phyloP scores from a whole-genome alignment of 2,113 vertebrate species.

The Rhagologus leucostigma region DNA sequence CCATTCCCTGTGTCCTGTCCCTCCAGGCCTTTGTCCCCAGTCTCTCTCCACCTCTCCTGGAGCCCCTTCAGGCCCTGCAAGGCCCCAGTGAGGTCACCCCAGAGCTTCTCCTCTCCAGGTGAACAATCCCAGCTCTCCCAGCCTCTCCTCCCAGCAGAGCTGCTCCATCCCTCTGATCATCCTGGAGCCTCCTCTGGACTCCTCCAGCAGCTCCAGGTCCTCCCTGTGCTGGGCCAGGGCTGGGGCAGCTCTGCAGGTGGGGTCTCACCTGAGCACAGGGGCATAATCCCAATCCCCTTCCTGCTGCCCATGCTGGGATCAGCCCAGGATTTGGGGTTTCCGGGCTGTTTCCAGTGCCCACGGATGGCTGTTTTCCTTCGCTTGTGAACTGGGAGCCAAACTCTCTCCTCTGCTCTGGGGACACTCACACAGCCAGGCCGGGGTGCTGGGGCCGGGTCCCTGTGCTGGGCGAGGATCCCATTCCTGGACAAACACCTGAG shows the following conservation, averaged over 20 bases:
- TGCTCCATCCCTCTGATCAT: background rate
- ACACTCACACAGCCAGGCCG: background rate
- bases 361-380: background rate
- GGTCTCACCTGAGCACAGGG: background rate
- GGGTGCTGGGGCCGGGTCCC: background rate
- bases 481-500: background rate
- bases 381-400: background rate
- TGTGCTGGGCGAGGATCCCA: rapidly evolving
- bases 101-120: background rate
- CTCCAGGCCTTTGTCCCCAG: rapidly evolving
- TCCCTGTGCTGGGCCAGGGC: background rate
- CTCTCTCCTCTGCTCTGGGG: background rate
- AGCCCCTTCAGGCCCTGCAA: rapidly evolving
- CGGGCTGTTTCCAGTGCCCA: background rate
- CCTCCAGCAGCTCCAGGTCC: background rate
- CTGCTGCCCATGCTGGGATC: background rate
- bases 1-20: background rate
- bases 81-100: rapidly evolving
- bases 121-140: background rate
- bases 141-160: background rate
- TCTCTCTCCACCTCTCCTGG: background rate
- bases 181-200: background rate
- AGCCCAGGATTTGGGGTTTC: background rate
- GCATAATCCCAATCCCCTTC: background rate
- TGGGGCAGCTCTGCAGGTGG: background rate